Conservation (phyloP, 2,113 vertebrate genomes). For the Xiphias gladius region DNA sequence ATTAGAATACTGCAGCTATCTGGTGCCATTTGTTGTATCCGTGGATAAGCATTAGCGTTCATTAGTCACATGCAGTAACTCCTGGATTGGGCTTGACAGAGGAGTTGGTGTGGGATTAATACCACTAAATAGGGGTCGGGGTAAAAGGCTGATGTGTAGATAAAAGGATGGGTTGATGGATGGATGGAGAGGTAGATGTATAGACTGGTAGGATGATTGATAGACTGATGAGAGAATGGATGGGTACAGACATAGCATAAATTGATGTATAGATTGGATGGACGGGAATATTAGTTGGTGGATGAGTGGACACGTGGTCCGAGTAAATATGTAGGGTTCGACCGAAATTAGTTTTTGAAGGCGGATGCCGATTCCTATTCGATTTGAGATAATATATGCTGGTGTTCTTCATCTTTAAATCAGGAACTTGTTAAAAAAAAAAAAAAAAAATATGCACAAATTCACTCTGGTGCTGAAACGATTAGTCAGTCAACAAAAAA, state of each 20-base stretch:
- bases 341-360: too few relatives aligned
- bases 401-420: background rate
- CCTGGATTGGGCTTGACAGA: constrained; percentile 67
- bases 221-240: background rate
- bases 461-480: too few relatives aligned
- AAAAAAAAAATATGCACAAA: too few relatives aligned
- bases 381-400: background rate
- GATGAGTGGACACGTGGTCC: background rate
- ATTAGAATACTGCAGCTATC: constrained; percentile 70
- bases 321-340: background rate
- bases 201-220: constrained; percentile 33
- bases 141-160: constrained; percentile 15
- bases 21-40: constrained; percentile 77
- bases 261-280: constrained; percentile 24
- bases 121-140: background rate
- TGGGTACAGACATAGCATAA: constrained; percentile 2
- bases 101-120: constrained; percentile 55
- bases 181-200: constrained; percentile 25
- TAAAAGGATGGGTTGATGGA: background rate
- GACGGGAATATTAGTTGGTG: background rate
- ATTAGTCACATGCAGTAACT: constrained; percentile 78
- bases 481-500: too few relatives aligned
- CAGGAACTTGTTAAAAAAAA: background rate
- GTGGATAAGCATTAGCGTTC: constrained; percentile 75
- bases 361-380: background rate